Base-by-base conservation (phyloP, 1,140 invertebrate genomes). In the Choristoneura fumiferana region DNA sequence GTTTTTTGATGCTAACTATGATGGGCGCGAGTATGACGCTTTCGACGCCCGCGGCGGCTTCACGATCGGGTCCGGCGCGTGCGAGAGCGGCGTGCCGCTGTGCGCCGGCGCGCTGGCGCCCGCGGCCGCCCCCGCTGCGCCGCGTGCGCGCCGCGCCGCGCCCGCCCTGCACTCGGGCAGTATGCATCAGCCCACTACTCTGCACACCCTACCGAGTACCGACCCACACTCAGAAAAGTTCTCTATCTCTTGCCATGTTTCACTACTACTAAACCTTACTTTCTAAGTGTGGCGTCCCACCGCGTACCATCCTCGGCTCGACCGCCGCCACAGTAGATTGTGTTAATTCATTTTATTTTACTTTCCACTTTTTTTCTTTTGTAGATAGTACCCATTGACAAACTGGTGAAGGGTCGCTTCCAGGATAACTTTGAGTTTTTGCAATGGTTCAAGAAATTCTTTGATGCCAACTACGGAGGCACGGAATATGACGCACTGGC, bases 401-500 rank as follows among this genome's bases (percentile, higher is more conserved):
- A 91, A 91, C 92, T 96, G 91, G 96, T 98, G 74, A 98, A 98
- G 91, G 97, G 96, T 80, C 94, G 95, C 70, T 98, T 98, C 90
- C 96, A 97, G 93, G 98, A 99, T 92, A 99, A 99, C 92, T 99
- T 99, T 92, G 98, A 99, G 89, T 99, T 99, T 92, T 94, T 99
- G 67, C 98, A 99, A 92, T 99, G 98, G 98, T 99, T 99, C 92
- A 99, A 99, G 92, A 98, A 98, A 89, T 99, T 99, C 91, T 99
- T 98, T 91, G 98, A 99, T 91, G 97, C 97, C 64, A 99, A 99
- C 92, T 98, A 98, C 91, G 94, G 95, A 84, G 97, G 96, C 79
- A 92, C 93, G 68, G 96, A 96, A 64, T 99, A 99, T 89, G 96
- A 98, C 92, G 94, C 98, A 39, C 86, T 97, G 65, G 93, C 92